Conservation (phyloP, 2,888 invertebrate species). For the Cantharis lateralis region DNA sequence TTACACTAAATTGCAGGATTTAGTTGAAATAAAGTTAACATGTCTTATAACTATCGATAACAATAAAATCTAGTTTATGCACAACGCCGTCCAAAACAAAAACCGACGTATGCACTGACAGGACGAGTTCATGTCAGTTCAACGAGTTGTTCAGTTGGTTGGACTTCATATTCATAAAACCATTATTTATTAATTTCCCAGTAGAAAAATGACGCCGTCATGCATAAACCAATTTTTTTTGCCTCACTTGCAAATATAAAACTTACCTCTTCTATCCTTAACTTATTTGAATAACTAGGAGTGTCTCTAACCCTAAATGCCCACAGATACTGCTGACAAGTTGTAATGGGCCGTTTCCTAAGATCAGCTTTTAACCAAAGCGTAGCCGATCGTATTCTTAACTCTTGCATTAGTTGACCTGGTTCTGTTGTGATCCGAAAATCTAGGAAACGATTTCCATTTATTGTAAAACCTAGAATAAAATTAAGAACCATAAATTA, state of each 20-base stretch:
- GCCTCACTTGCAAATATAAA: not conserved
- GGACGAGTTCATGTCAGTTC: too few relatives aligned
- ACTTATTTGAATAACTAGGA: constrained; percentile 37
- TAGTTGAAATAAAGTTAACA: too few relatives aligned
- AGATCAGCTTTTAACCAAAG: constrained; percentile 75
- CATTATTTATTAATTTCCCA: too few relatives aligned
- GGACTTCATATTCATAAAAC: too few relatives aligned
- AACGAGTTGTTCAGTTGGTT: too few relatives aligned
- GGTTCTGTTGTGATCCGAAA: constrained; percentile 73
- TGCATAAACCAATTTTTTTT: too few relatives aligned
- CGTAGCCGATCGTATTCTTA: constrained; percentile 77
- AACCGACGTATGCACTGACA: too few relatives aligned
- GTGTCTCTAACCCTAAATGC: constrained; percentile 58
- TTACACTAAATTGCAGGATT: too few relatives aligned
- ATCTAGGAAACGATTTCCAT: constrained; percentile 84
- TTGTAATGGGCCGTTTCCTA: constrained; percentile 46
- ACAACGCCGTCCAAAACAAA: too few relatives aligned
- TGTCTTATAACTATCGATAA: too few relatives aligned
- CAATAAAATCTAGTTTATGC: too few relatives aligned
- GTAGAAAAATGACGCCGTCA: too few relatives aligned
- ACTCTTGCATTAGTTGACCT: constrained; percentile 60
- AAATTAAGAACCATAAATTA: not conserved
- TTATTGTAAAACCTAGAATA: constrained; percentile 76
- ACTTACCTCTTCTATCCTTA: constrained; percentile 63
- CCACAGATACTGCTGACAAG: constrained; percentile 26